Percentiles rank a stretch among this genome's conserved stretches.
phyloP scores from a whole-genome alignment of 2,797 vertebrate genomes.

The Adelosebastes latens region DNA sequence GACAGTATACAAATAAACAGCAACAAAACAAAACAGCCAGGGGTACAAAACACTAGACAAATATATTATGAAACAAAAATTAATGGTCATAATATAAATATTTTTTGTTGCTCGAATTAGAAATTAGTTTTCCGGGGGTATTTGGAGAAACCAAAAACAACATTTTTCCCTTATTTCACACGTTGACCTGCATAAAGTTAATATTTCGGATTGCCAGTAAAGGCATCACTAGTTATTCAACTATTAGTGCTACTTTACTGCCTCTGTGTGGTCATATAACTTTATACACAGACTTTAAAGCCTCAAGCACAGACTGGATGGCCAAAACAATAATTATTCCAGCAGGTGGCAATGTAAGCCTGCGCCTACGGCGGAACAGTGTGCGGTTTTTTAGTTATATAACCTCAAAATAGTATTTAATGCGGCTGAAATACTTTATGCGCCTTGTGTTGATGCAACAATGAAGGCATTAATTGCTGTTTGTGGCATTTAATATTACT shows the following conservation, averaged over 20 bases:
- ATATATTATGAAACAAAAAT: no score
- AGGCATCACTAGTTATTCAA: neutral
- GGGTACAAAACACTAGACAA: no score
- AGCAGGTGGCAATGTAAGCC: conserved; percentile 33
- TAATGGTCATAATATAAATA: no score
- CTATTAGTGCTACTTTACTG: conserved; percentile 40
- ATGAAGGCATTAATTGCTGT: neutral
- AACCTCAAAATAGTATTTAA: conserved; percentile 7
- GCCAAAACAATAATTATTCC: neutral
- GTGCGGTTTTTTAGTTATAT: conserved; percentile 16
- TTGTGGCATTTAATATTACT: accelerated
- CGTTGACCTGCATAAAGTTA: neutral
- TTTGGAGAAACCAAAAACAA: no score
- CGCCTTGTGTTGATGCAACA: neutral
- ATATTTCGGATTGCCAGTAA: neutral
- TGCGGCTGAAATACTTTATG: neutral
- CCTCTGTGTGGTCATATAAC: conserved; percentile 53
- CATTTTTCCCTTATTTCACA: neutral
- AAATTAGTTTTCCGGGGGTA: no score
- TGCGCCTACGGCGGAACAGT: no score
- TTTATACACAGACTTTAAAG: neutral
- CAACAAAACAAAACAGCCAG: no score
- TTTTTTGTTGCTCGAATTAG: no score
- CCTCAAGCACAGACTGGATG: neutral
- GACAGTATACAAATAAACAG: no score